phyloP scores from a whole-genome alignment of 2,113 vertebrate genomes.

The Poeciliopsis occidentalis region DNA sequence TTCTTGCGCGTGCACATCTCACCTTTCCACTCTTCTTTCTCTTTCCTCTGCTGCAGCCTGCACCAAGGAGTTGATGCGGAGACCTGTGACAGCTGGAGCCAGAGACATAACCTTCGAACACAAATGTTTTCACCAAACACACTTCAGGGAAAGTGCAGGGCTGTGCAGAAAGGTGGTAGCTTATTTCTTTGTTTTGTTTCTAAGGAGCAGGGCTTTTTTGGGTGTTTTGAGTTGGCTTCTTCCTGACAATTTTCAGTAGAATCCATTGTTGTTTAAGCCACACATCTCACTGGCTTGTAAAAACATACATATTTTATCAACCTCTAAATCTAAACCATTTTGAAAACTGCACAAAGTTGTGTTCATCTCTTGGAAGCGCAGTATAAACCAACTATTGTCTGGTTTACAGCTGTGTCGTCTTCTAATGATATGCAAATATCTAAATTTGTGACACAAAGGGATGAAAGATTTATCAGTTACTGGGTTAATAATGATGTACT shows the following conservation, averaged over 20 bases:
- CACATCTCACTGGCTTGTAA: no score
- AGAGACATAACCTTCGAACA: neutral
- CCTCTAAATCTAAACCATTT: neutral
- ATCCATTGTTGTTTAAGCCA: neutral
- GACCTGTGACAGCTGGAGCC: constrained; percentile 9
- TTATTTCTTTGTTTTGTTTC: neutral
- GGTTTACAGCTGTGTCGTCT: neutral
- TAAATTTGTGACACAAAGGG: neutral
- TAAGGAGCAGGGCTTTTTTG: neutral
- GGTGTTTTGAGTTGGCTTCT: neutral
- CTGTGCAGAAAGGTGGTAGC: neutral
- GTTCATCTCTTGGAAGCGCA: no score
- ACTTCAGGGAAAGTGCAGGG: constrained; percentile 7
- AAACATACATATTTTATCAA: neutral
- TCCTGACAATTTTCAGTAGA: neutral
- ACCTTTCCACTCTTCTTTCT: constrained; percentile 23
- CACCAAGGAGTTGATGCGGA: constrained; percentile 26
- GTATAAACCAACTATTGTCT: neutral
- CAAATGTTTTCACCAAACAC: constrained; percentile 25
- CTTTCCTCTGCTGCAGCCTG: constrained; percentile 42
- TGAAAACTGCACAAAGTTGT: no score
- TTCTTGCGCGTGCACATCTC: constrained; percentile 10
- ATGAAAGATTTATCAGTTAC: neutral
- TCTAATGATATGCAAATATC: neutral
- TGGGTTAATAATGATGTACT: neutral